Evolutionary conservation across 2,113 vertebrate genomes (phyloP).

Genomic region (Abramis brama): DNA sequence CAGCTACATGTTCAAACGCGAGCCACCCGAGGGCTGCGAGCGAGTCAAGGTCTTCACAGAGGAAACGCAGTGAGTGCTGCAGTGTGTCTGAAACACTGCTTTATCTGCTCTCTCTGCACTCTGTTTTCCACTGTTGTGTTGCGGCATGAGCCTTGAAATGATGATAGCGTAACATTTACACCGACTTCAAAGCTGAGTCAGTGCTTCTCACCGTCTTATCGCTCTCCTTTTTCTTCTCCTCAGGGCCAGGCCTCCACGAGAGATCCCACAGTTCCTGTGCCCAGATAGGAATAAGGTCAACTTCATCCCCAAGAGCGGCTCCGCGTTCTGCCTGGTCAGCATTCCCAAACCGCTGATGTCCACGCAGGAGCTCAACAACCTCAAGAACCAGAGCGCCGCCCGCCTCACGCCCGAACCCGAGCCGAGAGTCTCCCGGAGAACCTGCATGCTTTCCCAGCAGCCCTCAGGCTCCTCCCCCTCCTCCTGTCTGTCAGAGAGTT

Average conservation of each 20-base stretch:
- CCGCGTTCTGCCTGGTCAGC: constrained; percentile 89
- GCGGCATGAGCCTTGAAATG: constrained; percentile 43
- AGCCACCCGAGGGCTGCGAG: constrained; percentile 61
- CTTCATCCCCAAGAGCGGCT: constrained; percentile 89
- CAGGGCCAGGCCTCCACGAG: constrained; percentile 83
- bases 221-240: constrained; percentile 1
- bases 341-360: constrained; percentile 87
- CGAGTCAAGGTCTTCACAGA: constrained; percentile 61
- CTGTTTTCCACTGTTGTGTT: constrained; percentile 19
- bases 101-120: constrained; percentile 28
- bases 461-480: constrained; percentile 43
- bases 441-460: constrained; percentile 43
- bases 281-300: constrained; percentile 93
- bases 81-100: constrained; percentile 1
- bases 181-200: constrained; percentile 2
- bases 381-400: constrained; percentile 70
- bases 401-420: constrained; percentile 44
- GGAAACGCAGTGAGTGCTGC: constrained; percentile 58
- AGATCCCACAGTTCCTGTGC: constrained; percentile 86
- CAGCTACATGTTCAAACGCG: constrained; percentile 62
- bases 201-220: constrained; percentile 18
- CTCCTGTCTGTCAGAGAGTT: constrained; percentile 44
- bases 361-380: constrained; percentile 79
- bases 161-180: constrained; percentile 22
- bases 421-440: constrained; percentile 39